Base-by-base conservation (phyloP, 2,888 invertebrate genomes). In the Scotopteryx bipunctaria region DNA sequence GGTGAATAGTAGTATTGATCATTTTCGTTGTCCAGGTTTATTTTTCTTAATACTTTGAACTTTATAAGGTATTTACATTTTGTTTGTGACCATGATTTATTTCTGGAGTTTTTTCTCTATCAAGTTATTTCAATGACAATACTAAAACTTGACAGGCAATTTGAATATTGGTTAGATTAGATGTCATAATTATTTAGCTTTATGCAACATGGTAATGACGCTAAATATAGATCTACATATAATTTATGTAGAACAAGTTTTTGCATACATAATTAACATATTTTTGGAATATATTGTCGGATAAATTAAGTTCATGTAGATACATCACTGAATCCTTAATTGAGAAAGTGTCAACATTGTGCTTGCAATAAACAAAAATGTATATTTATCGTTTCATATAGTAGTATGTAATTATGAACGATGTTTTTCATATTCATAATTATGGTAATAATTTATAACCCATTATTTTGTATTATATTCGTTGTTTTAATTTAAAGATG, bases 401-500 rank as follows among this genome's bases (percentile, higher is more conserved):
- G n/a, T n/a, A n/a, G n/a, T n/a, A n/a, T n/a, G n/a, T n/a, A n/a
- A n/a, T n/a, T n/a, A n/a, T n/a, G n/a, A n/a, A n/a, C n/a, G 9
- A 25, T 25, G 9, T 21, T n/a, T 27, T 15, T 23, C 21, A 21
- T 35, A 31, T 27, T 17, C 9, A 31, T 49, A 40, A 27, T 36
- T 44, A 17, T 32, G 19, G 41, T 44, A 45, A 21, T 46, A 37
- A 50, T 35, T 32, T 56, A 53, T 33, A 46, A 56, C 55, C 59
- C 56, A 59, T 64, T 69, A 70, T 73, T 78, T 72, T 78, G 74
- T 82, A 81, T 81, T 81, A 78, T 73, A 73, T 85, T 84, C 76
- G 81, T 89, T 89, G 86, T 87, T 87, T 87, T 90, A 84, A 85
- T 88, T 89, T 88, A 83, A 86, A 87, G 83, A 87, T 84, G 81